Base-by-base conservation (phyloP, 2,888 invertebrate species). In the Scaptodrosophila latifasciaeformis region DNA sequence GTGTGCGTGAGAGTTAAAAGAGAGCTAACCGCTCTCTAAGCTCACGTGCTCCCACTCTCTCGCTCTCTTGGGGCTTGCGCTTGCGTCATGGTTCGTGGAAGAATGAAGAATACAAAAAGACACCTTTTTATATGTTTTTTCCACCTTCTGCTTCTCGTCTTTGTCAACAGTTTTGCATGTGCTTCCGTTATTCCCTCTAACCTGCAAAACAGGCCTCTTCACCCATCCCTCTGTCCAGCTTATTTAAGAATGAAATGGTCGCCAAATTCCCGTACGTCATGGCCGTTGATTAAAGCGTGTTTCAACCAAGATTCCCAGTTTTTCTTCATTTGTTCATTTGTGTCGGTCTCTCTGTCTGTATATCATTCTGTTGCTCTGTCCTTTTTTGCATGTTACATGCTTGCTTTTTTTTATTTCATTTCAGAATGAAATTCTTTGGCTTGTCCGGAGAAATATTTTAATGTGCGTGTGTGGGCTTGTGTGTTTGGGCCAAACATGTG, bases 241-340 rank as follows among this genome's bases (percentile, higher is more conserved):
- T 69, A 66, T 69, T 69, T 71, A 71, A 69, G 71, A 69, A 69
- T 69, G 69, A 69, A 69, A 54, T 53, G 43, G 21, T 52, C 49
- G 42, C 35, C 58, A 61, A 67, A 68, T 68, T 70, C 67, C 67
- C 67, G 65, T 68, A 68, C 70, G 67, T 70, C 70, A 68, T 58
- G 49, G 49, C 65, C 58, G 64, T 67, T 70, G 70, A 68, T 70
- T 67, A 70, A 70, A 68, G 67, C 67, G n/a, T n/a, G n/a, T n/a
- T n/a, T n/a, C n/a, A n/a, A n/a, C n/a, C n/a, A n/a, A n/a, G n/a
- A n/a, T n/a, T n/a, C n/a, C n/a, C n/a, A n/a, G n/a, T 39, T 44
- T 43, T 42, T 40, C 19, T 50, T 30, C 48, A 48, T 19, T n/a
- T n/a, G n/a, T n/a, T n/a, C n/a, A n/a, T n/a, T n/a, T n/a, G n/a